phyloP scores from a whole-genome alignment of 2,113 vertebrate species.

The Tachysurus vachellii region DNA sequence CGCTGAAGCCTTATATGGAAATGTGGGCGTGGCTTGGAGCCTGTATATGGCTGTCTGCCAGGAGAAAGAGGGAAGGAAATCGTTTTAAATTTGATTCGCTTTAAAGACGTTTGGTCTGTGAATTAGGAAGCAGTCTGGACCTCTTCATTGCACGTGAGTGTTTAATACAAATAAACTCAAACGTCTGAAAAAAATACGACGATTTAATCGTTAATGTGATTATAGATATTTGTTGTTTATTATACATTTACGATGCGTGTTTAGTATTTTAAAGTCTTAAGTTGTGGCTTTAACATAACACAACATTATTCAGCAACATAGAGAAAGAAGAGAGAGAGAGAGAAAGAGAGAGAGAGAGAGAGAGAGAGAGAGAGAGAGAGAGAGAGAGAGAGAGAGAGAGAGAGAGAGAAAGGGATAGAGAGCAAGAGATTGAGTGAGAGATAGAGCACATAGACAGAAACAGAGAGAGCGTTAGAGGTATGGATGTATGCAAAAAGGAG shows the following conservation, averaged over 20 bases:
- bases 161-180: no score
- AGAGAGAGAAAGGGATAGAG: background rate
- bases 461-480: background rate
- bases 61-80: background rate
- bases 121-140: background rate
- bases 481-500: slow-evolving; percentile 23
- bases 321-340: background rate
- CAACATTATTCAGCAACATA: background rate
- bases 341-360: background rate
- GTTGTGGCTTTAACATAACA: background rate
- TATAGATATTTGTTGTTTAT: background rate
- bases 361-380: slow-evolving; percentile 9
- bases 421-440: slow-evolving; percentile 24
- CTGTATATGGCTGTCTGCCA: background rate
- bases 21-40: background rate
- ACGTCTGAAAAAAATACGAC: no score
- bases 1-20: background rate
- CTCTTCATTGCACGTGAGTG: background rate
- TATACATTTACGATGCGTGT: background rate
- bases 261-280: background rate
- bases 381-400: background rate
- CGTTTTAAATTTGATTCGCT: background rate
- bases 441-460: slow-evolving; percentile 4
- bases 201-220: background rate
- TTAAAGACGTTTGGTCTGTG: background rate